Evolutionary conservation across 2,797 vertebrate genomes (phyloP).

Genomic region (Paguma larvata): DNA sequence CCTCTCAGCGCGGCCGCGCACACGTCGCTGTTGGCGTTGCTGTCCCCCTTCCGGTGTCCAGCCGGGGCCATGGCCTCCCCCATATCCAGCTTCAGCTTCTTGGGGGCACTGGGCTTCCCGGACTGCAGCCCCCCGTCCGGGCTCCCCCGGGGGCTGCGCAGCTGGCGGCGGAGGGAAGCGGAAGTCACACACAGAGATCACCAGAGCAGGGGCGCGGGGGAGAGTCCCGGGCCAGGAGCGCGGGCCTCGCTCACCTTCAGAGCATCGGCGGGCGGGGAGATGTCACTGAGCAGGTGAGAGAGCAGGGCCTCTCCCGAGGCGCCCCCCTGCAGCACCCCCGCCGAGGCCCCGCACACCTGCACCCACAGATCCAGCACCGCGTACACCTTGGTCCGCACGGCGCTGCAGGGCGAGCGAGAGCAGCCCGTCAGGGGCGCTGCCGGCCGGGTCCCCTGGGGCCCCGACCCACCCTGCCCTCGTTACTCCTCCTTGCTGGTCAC

Average conservation of each 20-base stretch:
- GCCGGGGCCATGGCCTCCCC: slow-evolving; percentile 85
- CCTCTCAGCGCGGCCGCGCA: slow-evolving; percentile 91
- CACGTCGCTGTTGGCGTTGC: slow-evolving; percentile 90
- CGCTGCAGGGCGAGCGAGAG: slow-evolving; percentile 82
- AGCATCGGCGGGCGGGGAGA: slow-evolving; percentile 91
- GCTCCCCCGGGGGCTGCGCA: slow-evolving; percentile 86
- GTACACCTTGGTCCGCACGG: slow-evolving; percentile 92
- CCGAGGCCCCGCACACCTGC: slow-evolving; percentile 90
- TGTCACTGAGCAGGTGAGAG: slow-evolving; percentile 92
- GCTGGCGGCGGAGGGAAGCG: slow-evolving; percentile 82
- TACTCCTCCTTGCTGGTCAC: slow-evolving; percentile 80
- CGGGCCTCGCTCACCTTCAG: slow-evolving; percentile 90
- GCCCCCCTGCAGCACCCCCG: slow-evolving; percentile 91
- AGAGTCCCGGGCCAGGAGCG: neutral
- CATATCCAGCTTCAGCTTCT: slow-evolving; percentile 89
- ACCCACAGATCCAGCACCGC: slow-evolving; percentile 93
- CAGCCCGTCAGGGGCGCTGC: neutral
- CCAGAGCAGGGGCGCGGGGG: neutral
- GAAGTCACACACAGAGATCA: neutral
- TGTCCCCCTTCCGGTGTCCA: slow-evolving; percentile 91
- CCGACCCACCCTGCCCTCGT: neutral
- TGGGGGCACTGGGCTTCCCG: slow-evolving; percentile 86
- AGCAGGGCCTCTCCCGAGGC: slow-evolving; percentile 92
- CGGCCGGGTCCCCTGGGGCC: neutral
- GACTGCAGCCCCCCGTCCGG: slow-evolving; percentile 85